Evolutionary conservation across 2,797 vertebrate genomes (phyloP).

Genomic region (Pteropus rufus): DNA sequence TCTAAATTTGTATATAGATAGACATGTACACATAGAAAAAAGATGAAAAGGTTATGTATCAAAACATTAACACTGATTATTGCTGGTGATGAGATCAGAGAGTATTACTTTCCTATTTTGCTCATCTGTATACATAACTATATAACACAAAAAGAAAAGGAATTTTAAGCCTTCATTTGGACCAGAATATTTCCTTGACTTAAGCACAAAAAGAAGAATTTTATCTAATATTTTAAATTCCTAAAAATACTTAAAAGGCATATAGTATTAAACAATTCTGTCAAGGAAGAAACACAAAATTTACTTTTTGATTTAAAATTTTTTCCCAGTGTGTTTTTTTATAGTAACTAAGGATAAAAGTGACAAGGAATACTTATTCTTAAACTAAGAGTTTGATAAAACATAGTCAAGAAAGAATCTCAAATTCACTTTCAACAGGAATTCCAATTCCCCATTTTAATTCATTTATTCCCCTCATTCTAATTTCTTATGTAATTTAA

Average conservation of each 20-base stretch:
- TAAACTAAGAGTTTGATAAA: background rate
- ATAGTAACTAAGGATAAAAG: background rate
- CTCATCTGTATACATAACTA: background rate
- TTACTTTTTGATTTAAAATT: background rate
- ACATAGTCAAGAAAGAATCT: background rate
- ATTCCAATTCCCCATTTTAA: conserved; percentile 18
- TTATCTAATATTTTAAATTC: background rate
- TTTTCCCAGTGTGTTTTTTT: background rate
- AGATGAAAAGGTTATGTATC: background rate
- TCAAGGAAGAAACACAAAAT: background rate
- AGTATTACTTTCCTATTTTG: conserved; percentile 19
- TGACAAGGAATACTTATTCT: conserved; percentile 33
- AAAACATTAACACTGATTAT: background rate
- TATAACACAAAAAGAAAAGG: background rate
- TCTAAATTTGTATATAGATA: background rate
- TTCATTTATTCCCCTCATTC: background rate
- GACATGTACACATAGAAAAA: background rate
- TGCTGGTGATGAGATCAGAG: background rate
- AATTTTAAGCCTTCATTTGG: background rate
- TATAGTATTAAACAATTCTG: background rate
- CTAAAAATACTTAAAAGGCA: background rate
- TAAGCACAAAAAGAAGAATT: conserved; percentile 5
- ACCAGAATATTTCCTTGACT: background rate
- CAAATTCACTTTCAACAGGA: conserved; percentile 22
- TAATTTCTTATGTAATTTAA: conserved; percentile 4